A percentile compares a stretch with the other conserved stretches of the same genome.
phyloP scores from a whole-genome alignment of 2,888 invertebrate genomes.

The Agrotis puta region DNA sequence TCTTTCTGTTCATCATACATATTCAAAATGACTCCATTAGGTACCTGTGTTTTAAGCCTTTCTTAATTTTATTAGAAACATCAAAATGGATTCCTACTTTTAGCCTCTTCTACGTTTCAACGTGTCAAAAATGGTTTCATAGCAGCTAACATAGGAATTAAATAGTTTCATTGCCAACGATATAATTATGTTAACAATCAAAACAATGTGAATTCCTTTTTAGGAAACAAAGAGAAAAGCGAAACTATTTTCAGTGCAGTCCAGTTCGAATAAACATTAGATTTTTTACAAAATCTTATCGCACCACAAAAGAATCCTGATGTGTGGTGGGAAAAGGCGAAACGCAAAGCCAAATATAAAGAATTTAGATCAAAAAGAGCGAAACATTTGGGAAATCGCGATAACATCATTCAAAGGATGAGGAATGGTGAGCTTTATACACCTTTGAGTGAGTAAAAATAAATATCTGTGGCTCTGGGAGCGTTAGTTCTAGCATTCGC shows the following conservation, averaged over 20 bases:
- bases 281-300: conserved; percentile 82
- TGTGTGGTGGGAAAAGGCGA: conserved; percentile 83
- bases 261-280: conserved; percentile 74
- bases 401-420: conserved; percentile 89
- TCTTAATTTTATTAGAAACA: neutral
- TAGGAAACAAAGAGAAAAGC: conserved; percentile 43
- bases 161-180: neutral
- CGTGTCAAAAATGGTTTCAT: neutral
- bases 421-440: conserved; percentile 85
- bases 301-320: conserved; percentile 84
- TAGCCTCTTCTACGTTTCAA: neutral
- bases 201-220: conserved; percentile 11
- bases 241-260: conserved; percentile 66
- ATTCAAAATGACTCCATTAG: conserved; percentile 14
- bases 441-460: conserved; percentile 85
- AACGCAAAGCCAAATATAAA: conserved; percentile 84
- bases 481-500: conserved; percentile 52
- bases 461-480: conserved; percentile 78
- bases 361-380: conserved; percentile 88
- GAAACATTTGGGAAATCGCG: conserved; percentile 87
- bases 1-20: conserved; percentile 19
- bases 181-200: neutral
- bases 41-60: conserved; percentile 1
- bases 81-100: neutral
- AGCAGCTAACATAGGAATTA: neutral